Evolutionary conservation across 2,888 invertebrate genomes (phyloP), one percentile per base, ranked within the genome.

Genomic region (Chloromyia formosa): DNA sequence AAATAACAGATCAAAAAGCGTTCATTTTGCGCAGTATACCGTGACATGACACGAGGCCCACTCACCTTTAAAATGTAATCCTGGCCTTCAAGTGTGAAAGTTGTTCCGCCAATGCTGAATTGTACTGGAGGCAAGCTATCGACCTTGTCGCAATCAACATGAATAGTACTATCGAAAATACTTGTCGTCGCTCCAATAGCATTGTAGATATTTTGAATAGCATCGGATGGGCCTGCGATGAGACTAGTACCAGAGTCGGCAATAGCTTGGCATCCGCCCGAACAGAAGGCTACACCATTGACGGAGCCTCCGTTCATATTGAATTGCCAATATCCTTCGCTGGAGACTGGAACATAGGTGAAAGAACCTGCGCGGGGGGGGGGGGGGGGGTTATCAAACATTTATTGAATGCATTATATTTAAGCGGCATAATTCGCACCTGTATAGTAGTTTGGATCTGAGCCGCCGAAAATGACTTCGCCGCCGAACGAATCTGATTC

Each of bases 161-260:
- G 83, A 83, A 91, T 94, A 88, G 97, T 94, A 64, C 98, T 98
- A 77, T 90, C 91, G 18, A 35, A 27, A 18, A 92, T 86, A 75
- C 97, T 87, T 22, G 94, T 92, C 68, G 94, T 94, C 58, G 92
- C 95, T 49, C 95, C 95, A 78, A 95, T 90, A 69, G 90, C 89
- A 82, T 90, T 86, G 86, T 98, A 97, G 73, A 99, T 91, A 14
- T 88, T 88, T 64, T 87, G 87, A 75, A 97, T 88, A 84, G 97
- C 96, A 0, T 84, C 85, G 22, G 88, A 82, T 22, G 99, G 98
- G 16, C 98, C 98, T 78, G 94, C 97, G 82, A 99, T 92, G 74
- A 99, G 90, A 74, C 97, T 97, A 78, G 99, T 99, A 80, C 97
- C 97, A 45, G 97, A 96, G 86, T 97, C 96, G 22, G 96, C 97